Conservation (phyloP, 1,140 invertebrate genomes). For the Megalopta genalis region DNA sequence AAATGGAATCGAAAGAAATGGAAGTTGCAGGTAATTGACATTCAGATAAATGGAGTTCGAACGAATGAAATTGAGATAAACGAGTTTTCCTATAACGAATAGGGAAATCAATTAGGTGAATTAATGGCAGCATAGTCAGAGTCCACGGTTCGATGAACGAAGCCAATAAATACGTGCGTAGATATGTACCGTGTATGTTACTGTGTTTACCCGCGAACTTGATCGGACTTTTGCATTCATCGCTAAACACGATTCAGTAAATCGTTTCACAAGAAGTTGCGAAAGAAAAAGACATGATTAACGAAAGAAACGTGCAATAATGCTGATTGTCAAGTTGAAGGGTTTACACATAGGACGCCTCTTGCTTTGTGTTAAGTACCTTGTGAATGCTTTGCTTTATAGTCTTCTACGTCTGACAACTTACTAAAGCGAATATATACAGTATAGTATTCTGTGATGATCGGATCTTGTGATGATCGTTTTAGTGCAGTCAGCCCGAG, state of each 20-base stretch:
- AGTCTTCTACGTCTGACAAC: conserved; percentile 47
- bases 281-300: no score
- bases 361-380: conserved; percentile 65
- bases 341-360: conserved; percentile 42
- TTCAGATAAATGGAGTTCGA: no score
- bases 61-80: no score
- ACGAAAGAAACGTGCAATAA: neutral
- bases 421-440: conserved; percentile 1
- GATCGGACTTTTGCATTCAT: neutral
- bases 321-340: conserved; percentile 37
- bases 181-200: conserved; percentile 46
- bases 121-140: neutral
- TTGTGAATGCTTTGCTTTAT: conserved; percentile 63
- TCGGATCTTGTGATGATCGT: conserved; percentile 1
- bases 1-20: no score
- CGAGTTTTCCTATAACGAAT: neutral
- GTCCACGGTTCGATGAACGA: conserved; percentile 17
- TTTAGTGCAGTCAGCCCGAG: neutral
- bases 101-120: neutral
- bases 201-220: conserved; percentile 53
- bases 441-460: neutral
- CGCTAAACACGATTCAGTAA: neutral
- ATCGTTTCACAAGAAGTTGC: no score
- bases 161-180: conserved; percentile 21
- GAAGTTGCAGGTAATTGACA: no score